Base-by-base conservation (phyloP, 2,113 vertebrate genomes). In the Cariama cristata region DNA sequence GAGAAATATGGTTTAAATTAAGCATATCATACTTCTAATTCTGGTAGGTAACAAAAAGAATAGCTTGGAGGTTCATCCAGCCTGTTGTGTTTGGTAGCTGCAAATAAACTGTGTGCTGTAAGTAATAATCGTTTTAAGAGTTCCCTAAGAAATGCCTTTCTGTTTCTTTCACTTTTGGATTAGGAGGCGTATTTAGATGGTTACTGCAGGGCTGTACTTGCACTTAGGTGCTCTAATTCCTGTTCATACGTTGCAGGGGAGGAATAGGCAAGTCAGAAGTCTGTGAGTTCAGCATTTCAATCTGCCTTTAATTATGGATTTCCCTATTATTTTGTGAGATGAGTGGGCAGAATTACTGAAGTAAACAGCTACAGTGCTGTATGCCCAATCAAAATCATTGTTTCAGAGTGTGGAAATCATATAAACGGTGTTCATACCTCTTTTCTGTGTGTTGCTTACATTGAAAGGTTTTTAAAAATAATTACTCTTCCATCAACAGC, bases 1-100 rank as follows among this genome's bases (percentile, higher is more conserved):
- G 67, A 91, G 69, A 93, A 97, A 95, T 96, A 42, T 96, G 97
- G 86, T 97, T 97, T 95, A 90, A 96, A 98, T 97, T 97, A 97
- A 86, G 91, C 49, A 74, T 90, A 97, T 96, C 67, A 26, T 96
- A 95, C 74, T 94, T 95, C 71, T 96, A 52, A 79, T 97, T 94
- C 94, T 91, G 67, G 64, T 83, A 88, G 55, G 63, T 96, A 96
- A 72, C 77, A 72, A 76, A 95, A 93, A 89, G 88, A 96, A 87
- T 82, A 95, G 38, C 72, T 79, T 90, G 84, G 86, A 90, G 94
- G 94, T 85, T 75, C 67, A 69, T 86, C 89, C 90, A 88, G 79
- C 77, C 95, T 88, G 69, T 35, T 62, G 63, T 14, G 32, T 80
- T 91, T 59, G 90, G 67, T 87, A 79, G 76, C 49, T 96, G 64